Evolutionary conservation across 2,113 vertebrate species (phyloP).

Genomic region (Rynchops niger): DNA sequence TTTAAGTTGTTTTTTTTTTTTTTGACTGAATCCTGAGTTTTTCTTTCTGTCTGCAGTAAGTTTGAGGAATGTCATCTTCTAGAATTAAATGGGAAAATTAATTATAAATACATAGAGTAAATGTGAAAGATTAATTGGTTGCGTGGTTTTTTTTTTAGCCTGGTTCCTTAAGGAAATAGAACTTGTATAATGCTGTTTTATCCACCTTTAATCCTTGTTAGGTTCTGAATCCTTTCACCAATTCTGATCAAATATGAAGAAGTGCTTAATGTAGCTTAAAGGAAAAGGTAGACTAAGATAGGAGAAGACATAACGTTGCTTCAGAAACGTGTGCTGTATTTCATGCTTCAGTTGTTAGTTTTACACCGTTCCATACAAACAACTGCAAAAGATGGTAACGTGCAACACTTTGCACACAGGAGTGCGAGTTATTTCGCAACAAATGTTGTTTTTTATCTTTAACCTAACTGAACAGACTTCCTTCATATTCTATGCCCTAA

Average conservation of each 20-base stretch:
- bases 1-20: not conserved
- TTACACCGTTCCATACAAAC: not conserved
- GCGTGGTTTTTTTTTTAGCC: not conserved
- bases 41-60: not conserved
- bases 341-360: not conserved
- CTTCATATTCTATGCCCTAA: not conserved
- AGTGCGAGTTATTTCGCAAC: not conserved
- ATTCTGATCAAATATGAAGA: not conserved
- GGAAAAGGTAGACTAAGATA: not conserved
- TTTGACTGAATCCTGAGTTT: not conserved
- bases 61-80: not conserved
- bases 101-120: not conserved
- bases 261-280: not conserved
- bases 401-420: not conserved
- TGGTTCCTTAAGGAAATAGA: not conserved
- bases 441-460: not conserved
- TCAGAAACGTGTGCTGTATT: not conserved
- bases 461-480: not conserved
- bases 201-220: not conserved
- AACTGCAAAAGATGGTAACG: not conserved
- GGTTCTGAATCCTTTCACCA: not conserved
- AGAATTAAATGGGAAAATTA: not conserved
- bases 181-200: not conserved
- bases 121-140: not conserved
- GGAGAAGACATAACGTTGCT: not conserved